Evolutionary conservation across 2,113 vertebrate species (phyloP), one percentile per base, ranked within the genome.

Genomic region (Pyrgilauda ruficollis): DNA sequence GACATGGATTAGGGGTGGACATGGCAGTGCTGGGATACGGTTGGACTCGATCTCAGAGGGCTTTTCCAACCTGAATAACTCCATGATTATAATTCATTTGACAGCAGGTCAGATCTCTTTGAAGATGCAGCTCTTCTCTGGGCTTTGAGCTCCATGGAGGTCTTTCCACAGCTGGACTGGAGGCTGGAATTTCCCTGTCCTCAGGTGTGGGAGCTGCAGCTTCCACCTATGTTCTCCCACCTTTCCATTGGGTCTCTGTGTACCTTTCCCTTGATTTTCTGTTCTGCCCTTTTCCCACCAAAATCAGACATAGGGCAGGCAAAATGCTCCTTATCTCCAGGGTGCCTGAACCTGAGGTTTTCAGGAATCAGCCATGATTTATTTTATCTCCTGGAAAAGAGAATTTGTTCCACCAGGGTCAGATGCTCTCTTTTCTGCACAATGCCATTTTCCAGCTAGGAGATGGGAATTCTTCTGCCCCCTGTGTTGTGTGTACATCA

Each of bases 11-110:
- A 35, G 83, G 19, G 31, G 7, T 43, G 62, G 20, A 9, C 31
- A 12, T 7, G 7, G 46, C 53, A 37, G 46, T 37, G 44, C 62
- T 77, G 44, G 31, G 35, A 9, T 6, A 26, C 0, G 0, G 12
- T 13, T 47, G 37, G 62, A 44, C 62, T 59, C 0, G 0, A 27
- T 37, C 63, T 68, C 55, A 61, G 63, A 58, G 35, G 21, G 15
- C 17, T 77, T 44, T 61, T 68, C 73, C 84, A 61, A 4, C 33
- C 9, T 52, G 7, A 52, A 4, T 22, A 15, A 12, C 59, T 35
- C 35, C 41, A 23, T 49, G 16, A 10, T 35, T 35, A 1, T 33
- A 18, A 27, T 52, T 44, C 2, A 27, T 52, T 22, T 61, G 53
- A 4, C 26, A 31, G 11, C 53, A 37, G 26, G 22, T 44, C 84